Evolutionary conservation across 1,140 invertebrate genomes (phyloP).

Genomic region (roundworm (Caenorhabditis elegans)): WBcel235 BX284603.4:10506501-10507000

Average conservation of each 20-base stretch:
- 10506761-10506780: neutral
- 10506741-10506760: neutral
- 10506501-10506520: constrained; percentile 57
- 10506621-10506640: neutral
- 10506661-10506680: neutral
- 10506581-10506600: neutral
- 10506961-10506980: too few relatives aligned
- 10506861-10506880: neutral
- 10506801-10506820: neutral
- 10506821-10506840: neutral
- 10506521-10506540: constrained; percentile 56
- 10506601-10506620: constrained; percentile 11
- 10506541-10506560: constrained; percentile 49
- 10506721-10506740: neutral
- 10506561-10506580: constrained; percentile 41
- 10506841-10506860: neutral
- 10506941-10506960: neutral
- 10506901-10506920: neutral
- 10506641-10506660: neutral
- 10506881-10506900: neutral
- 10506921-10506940: neutral
- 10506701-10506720: constrained; percentile 5
- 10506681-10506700: constrained; percentile 7
- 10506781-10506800: neutral
- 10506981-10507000: too few relatives aligned